Percentiles rank a stretch among this genome's conserved stretches.
Conservation (phyloP, 2,113 vertebrate species). For the Sitta europaea region DNA sequence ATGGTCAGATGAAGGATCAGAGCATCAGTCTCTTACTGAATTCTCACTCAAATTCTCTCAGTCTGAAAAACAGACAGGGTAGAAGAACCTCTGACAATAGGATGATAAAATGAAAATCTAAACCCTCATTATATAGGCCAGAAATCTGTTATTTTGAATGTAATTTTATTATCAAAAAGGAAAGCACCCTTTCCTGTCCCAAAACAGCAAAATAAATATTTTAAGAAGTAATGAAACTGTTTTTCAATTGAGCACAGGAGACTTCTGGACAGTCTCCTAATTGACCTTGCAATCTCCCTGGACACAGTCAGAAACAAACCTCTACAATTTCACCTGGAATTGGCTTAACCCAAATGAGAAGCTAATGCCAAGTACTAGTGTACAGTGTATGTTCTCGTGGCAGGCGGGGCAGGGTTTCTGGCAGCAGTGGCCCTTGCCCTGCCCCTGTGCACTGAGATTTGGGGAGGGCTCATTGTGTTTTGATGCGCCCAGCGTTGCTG, state of each 20-base stretch:
- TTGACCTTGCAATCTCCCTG: fast-evolving
- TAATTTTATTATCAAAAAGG: neutral
- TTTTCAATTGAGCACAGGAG: neutral
- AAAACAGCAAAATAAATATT: neutral
- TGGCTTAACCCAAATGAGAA: neutral
- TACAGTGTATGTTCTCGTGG: neutral
- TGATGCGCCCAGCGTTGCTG: fast-evolving
- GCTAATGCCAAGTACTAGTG: neutral
- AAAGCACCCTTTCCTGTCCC: neutral
- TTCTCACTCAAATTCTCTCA: neutral
- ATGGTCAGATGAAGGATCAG: neutral
- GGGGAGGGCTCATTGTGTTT: fast-evolving
- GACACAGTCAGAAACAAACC: neutral
- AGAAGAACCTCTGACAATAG: neutral
- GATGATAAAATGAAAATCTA: neutral
- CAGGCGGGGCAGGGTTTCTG: neutral
- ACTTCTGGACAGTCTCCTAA: neutral
- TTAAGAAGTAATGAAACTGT: neutral
- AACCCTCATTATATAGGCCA: neutral
- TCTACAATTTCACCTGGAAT: neutral
- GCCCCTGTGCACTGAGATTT: neutral
- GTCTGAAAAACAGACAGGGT: neutral
- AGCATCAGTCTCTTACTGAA: neutral
- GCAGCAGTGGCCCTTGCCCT: neutral
- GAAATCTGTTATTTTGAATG: neutral